Conservation (phyloP, 2,888 invertebrate genomes). For the Luperina testacea region DNA sequence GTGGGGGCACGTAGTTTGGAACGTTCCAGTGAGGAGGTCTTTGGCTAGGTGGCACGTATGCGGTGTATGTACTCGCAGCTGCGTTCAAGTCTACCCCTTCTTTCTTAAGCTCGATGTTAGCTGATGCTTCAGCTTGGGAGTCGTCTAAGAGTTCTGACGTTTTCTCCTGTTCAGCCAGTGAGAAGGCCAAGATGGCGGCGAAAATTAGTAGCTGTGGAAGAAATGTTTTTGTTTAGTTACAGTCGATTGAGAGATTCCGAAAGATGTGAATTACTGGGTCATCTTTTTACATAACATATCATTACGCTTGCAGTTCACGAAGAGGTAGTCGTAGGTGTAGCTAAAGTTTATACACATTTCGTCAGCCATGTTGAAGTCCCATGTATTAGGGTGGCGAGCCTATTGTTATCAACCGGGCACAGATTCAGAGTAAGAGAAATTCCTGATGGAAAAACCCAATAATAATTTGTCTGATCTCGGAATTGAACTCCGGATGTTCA, state of each 20-base stretch:
- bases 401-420: background rate
- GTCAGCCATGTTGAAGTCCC: no score
- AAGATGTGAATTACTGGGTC: background rate
- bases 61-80: constrained; percentile 71
- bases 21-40: constrained; percentile 68
- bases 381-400: no score
- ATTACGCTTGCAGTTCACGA: no score
- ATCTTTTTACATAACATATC: background rate
- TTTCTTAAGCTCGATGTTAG: constrained; percentile 73
- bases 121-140: constrained; percentile 74
- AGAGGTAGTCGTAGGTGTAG: background rate
- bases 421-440: background rate
- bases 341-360: background rate
- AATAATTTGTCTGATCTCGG: background rate
- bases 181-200: constrained; percentile 78
- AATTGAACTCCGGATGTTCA: background rate
- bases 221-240: constrained; percentile 29
- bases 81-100: constrained; percentile 69
- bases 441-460: background rate
- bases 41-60: constrained; percentile 71
- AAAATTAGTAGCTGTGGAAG: constrained; percentile 78
- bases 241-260: background rate
- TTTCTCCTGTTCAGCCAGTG: constrained; percentile 76
- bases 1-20: constrained; percentile 54
- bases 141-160: constrained; percentile 72